phyloP scores from a whole-genome alignment of 1,140 invertebrate species.

The Oncopeltus fasciatus region DNA sequence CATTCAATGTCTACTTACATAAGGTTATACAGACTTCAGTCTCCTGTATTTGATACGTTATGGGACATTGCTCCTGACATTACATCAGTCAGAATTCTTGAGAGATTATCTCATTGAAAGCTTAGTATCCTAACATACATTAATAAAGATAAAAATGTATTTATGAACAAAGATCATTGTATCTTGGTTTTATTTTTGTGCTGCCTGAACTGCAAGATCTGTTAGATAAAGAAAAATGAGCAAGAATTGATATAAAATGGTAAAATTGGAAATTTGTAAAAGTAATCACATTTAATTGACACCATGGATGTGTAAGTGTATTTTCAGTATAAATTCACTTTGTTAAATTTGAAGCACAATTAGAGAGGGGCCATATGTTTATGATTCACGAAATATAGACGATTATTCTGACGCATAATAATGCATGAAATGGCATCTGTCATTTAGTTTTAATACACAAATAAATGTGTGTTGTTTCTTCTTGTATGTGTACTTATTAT shows the following conservation, averaged over 20 bases:
- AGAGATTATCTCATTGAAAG: neutral
- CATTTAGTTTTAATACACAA: no score
- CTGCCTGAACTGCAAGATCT: neutral
- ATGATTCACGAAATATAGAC: neutral
- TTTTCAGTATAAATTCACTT: no score
- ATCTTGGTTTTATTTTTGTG: neutral
- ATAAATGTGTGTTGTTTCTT: no score
- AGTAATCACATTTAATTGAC: no score
- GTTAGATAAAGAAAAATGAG: neutral
- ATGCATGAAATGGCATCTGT: no score
- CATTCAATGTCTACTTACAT: neutral
- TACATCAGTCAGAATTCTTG: neutral
- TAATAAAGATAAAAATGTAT: neutral
- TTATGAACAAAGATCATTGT: neutral
- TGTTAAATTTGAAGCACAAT: neutral
- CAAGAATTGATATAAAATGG: neutral
- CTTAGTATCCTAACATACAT: neutral
- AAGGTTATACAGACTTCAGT: neutral
- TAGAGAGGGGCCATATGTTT: constrained; percentile 1
- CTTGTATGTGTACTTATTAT: no score
- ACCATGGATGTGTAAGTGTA: no score
- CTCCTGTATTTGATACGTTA: no score
- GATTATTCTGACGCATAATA: no score
- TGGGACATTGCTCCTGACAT: neutral
- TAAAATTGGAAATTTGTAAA: neutral